A percentile compares a stretch with the other conserved stretches of the same genome.
Conservation (phyloP, 2,888 invertebrate species). For the Hirtodrosophila trivittata region DNA sequence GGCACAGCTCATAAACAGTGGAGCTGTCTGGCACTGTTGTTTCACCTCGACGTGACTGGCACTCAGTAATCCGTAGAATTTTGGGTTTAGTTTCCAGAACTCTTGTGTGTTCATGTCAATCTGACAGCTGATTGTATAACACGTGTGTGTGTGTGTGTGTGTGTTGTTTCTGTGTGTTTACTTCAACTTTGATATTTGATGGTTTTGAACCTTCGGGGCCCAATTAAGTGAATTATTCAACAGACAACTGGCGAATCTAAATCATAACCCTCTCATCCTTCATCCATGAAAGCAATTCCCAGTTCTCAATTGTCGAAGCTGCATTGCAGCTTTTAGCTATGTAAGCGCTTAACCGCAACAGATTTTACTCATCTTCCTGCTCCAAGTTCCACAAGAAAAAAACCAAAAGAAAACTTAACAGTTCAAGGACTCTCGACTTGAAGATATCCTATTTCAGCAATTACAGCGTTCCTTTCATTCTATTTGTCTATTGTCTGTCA, state of each 20-base stretch:
- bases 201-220: slow-evolving; percentile 34
- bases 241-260: slow-evolving; percentile 35
- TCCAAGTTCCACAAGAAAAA: neutral
- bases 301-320: slow-evolving; percentile 45
- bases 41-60: neutral
- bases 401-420: no score
- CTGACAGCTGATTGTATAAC: slow-evolving; percentile 35
- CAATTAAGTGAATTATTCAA: slow-evolving; percentile 75
- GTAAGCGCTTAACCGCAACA: slow-evolving; percentile 13
- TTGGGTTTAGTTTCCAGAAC: slow-evolving; percentile 6
- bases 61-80: neutral
- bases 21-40: no score
- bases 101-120: slow-evolving; percentile 28
- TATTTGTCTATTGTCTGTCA: no score
- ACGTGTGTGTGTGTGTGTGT: slow-evolving; percentile 9
- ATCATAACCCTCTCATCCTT: slow-evolving; percentile 45
- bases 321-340: slow-evolving; percentile 47
- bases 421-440: neutral
- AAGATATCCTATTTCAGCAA: neutral
- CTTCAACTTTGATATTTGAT: slow-evolving; percentile 57
- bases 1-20: slow-evolving; percentile 1
- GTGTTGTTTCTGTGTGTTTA: slow-evolving; percentile 23
- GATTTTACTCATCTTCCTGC: neutral
- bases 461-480: no score
- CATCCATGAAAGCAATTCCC: no score